Conservation (phyloP, 2,888 invertebrate genomes). For the Thalpophila matura region DNA sequence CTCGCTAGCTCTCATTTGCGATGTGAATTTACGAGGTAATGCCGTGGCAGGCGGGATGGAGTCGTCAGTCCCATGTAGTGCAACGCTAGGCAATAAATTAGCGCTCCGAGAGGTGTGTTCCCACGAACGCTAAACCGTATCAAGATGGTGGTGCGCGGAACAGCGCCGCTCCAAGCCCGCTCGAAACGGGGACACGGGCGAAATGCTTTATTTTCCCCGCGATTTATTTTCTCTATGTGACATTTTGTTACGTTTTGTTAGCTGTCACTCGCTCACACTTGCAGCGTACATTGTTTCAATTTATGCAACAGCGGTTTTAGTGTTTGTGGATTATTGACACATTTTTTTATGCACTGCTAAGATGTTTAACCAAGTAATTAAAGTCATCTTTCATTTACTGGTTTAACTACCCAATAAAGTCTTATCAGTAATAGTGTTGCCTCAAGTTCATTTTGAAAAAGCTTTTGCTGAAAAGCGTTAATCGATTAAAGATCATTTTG, state of each 20-base stretch:
- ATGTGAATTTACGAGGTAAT: constrained; percentile 78
- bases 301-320: constrained; percentile 58
- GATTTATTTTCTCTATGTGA: constrained; percentile 83
- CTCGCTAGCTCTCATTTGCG: constrained; percentile 70
- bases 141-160: constrained; percentile 83
- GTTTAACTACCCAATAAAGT: background rate
- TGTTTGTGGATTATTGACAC: constrained; percentile 45
- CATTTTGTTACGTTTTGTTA: constrained; percentile 87
- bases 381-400: constrained; percentile 3
- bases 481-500: background rate
- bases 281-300: constrained; percentile 66
- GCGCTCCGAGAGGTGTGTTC: constrained; percentile 82
- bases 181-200: constrained; percentile 80
- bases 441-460: background rate
- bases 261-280: constrained; percentile 82
- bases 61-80: constrained; percentile 88
- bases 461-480: background rate
- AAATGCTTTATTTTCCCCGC: constrained; percentile 87
- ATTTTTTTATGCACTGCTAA: constrained; percentile 24
- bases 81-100: constrained; percentile 87
- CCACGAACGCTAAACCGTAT: constrained; percentile 86
- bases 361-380: constrained; percentile 23
- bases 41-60: constrained; percentile 79
- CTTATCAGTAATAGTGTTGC: background rate
- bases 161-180: constrained; percentile 72